Evolutionary conservation across 2,888 invertebrate species (phyloP), one percentile per base, ranked within the genome.

Genomic region (Allolobophora icterica): DNA sequence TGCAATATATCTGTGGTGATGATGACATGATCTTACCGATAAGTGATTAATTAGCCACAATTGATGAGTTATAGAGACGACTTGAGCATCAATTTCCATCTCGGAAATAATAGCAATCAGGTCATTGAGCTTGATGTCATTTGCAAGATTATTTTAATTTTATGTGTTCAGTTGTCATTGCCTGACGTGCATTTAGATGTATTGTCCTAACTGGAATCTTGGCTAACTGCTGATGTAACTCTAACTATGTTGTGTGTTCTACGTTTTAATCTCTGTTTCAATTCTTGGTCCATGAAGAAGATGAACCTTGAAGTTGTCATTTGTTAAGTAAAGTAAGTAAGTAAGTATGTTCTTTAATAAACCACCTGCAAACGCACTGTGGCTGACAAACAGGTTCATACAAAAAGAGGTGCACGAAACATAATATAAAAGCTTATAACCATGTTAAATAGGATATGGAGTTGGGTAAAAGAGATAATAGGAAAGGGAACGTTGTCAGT

Each of bases 221-320:
- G 30, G 71, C 71, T 71, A n/a, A 71, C 71, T 71, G 71, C 71
- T 71, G 71, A 30, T 71, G 71, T 71, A 71, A n/a, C 71, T 71
- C n/a, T n/a, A n/a, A n/a, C n/a, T n/a, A 13, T 71, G 71, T 71
- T 71, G n/a, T 71, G n/a, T 71, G 8, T 71, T 71, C 71, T 71
- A n/a, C 71, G 17, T 30, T n/a, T 71, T 71, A 71, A 71, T 71
- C 71, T n/a, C 71, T 71, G 6, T 71, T 71, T 71, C 71, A 71
- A 71, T 71, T 71, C 71, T 71, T 30, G 30, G 71, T 8, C 30
- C 71, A n/a, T 71, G 11, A 71, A n/a, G 71, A 71, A 71, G 71
- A 71, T 71, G n/a, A 71, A 30, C 21, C 52, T 24, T 52, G 8
- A n/a, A 71, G 11, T 71, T 71, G 71, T n/a, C 71, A 71, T 71